Base-by-base conservation (phyloP, 2,888 invertebrate genomes). In the Zele albiditarsus region DNA sequence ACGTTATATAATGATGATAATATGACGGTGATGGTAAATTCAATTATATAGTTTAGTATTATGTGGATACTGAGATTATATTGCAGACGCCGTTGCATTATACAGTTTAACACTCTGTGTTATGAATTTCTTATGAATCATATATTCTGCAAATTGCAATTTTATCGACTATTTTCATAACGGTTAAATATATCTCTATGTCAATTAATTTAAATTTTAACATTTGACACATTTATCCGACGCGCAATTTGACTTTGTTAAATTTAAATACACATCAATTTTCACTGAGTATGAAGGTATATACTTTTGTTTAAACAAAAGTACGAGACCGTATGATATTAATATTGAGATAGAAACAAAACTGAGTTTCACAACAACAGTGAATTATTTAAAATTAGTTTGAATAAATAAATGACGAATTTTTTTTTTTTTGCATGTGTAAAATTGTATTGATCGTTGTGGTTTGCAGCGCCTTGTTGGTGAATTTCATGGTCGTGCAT, bases 101-200 rank as follows among this genome's bases (percentile, higher is more conserved):
- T n/a, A 14, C 6, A 14, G 5, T 46, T 46, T n/a, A n/a, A 16
- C 5, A 3, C n/a, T 46, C 4, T 46, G 6, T 53, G 5, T 20
- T 23, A 53, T 53, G 20, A 53, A 53, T 23, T 20, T 46, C 16
- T 46, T 46, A 46, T 3, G 5, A 14, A 46, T 46, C 14, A 46
- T 16, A 31, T 31, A 31, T 31, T 6, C 0, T 6, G 8, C 31
- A 6, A 8, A 12, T 12, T 38, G 12, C 12, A 46, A 67, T 68
- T 68, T 68, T n/a, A 68, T 57, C 20, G 68, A 67, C 49, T 31
- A 46, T 67, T 67, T 53, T 27, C 31, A 27, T 57, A 31, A 68
- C 53, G 57, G 57, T 68, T 16, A 49, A 68, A 28, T 68, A 27
- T 31, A n/a, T 68, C 53, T 28, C 27, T 28, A n/a, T 53, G 20